Base-by-base conservation (phyloP, 2,888 invertebrate species). In the Nematopogon swammerdamellus region DNA sequence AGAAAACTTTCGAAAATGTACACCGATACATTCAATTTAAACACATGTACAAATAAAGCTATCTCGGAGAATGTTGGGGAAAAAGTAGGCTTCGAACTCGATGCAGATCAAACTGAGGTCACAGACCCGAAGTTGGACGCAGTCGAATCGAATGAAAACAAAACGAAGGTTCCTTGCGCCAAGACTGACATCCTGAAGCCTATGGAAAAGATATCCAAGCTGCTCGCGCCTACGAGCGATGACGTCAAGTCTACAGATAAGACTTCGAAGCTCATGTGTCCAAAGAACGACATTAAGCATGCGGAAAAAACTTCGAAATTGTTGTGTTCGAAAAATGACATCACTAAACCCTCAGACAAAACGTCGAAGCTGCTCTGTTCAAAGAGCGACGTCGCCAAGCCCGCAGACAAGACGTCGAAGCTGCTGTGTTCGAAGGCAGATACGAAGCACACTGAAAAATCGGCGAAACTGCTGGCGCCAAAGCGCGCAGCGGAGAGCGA, bases 301-400 rank as follows among this genome's bases (percentile, higher is more conserved):
- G 74, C 72, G 18, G 72, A 72, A 54, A 81, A 76, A 57, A 69
- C 72, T 45, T 72, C 70, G 1, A 80, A 79, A 58, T 60, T 79
- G 54, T 57, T 75, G 51, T 36, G 36, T 14, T 25, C 25, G 5
- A 25, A 25, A 8, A 14, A 4, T 14, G 36, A 36, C 36, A 36
- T 36, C 3, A 8, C 11, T 3, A 59, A 59, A 50, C 57, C 57
- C 44, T 58, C 59, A 4, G 60, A 60, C 47, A 60, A 61, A 44
- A 57, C 59, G 18, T 60, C 59, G 2, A 62, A 60, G 42, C 47
- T 62, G 19, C 50, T 62, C 6, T 58, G 57, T 14, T 57, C 61
- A 14, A 60, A 60, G n/a, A n/a, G n/a, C n/a, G 25, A 25, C 5
- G 10, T 25, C 25, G 25, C 25, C 5, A 25, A 25, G 25, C 25